A percentile compares a stretch with the other conserved stretches of the same genome.
phyloP scores from a whole-genome alignment of 2,888 invertebrate genomes.

The Cosmorhoe ocellata region DNA sequence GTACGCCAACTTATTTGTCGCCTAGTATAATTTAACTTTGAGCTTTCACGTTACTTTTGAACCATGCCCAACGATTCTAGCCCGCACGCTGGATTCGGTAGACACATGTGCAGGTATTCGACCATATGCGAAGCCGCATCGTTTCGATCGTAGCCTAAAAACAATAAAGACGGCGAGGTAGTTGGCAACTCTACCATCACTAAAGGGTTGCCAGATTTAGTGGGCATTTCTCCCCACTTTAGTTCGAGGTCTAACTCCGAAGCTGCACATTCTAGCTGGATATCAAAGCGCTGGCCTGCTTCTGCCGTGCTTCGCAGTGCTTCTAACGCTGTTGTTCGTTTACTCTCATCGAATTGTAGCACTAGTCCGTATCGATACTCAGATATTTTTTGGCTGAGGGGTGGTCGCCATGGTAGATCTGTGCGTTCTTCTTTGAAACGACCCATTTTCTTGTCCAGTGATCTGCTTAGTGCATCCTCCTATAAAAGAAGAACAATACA shows the following conservation, averaged over 20 bases:
- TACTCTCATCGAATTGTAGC: constrained; percentile 10
- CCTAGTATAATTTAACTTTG: no score
- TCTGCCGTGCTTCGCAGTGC: constrained; percentile 8
- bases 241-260: constrained; percentile 9
- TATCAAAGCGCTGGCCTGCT: neutral
- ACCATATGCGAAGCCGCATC: constrained; percentile 10
- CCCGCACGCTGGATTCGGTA: neutral
- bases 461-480: constrained; percentile 2
- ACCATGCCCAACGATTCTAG: no score
- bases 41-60: no score
- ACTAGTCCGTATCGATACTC: constrained; percentile 15
- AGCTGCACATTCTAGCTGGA: constrained; percentile 14
- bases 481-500: neutral
- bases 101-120: neutral
- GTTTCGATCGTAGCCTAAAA: constrained; percentile 6
- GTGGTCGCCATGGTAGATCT: constrained; percentile 4
- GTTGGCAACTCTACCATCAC: constrained; percentile 1
- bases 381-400: constrained; percentile 8
- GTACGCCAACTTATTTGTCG: no score
- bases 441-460: constrained; percentile 3
- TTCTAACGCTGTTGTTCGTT: constrained; percentile 6
- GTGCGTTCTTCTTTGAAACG: constrained; percentile 1
- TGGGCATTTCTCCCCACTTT: neutral
- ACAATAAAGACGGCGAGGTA: constrained; percentile 3
- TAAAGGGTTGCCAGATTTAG: neutral